Evolutionary conservation across 2,113 vertebrate genomes (phyloP).

Genomic region (Zingel zingel): DNA sequence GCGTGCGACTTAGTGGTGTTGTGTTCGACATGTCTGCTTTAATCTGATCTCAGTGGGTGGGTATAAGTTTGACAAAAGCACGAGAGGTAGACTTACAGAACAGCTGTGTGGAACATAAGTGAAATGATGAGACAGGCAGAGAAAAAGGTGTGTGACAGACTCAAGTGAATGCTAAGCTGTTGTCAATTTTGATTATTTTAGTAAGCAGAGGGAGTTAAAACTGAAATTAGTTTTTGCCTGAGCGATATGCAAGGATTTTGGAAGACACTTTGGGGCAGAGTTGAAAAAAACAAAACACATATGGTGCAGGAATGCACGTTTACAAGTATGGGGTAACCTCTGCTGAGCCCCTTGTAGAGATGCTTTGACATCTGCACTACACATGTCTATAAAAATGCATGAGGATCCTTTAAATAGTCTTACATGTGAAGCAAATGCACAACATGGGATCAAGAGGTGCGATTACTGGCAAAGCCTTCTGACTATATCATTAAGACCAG

Average conservation of each 20-base stretch:
- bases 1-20: conserved; percentile 38
- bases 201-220: conserved; percentile 37
- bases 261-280: conserved; percentile 16
- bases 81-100: neutral
- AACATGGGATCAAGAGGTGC: conserved; percentile 32
- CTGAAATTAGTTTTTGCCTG: conserved; percentile 12
- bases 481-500: neutral
- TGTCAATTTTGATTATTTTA: conserved; percentile 42
- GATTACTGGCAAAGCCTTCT: neutral
- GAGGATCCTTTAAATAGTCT: conserved; percentile 53
- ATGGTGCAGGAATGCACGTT: conserved; percentile 69
- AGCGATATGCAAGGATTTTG: neutral
- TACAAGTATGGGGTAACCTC: conserved; percentile 18
- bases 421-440: conserved; percentile 36
- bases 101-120: conserved; percentile 6
- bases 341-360: conserved; percentile 45
- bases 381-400: conserved; percentile 63
- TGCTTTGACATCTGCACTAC: conserved; percentile 76
- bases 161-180: neutral
- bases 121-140: conserved; percentile 20
- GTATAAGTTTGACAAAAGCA: conserved; percentile 50
- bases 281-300: conserved; percentile 50
- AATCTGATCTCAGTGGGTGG: conserved; percentile 64
- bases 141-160: neutral
- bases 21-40: conserved; percentile 57